Base-by-base conservation (phyloP, 2,113 vertebrate genomes). In the Alethe castanea region DNA sequence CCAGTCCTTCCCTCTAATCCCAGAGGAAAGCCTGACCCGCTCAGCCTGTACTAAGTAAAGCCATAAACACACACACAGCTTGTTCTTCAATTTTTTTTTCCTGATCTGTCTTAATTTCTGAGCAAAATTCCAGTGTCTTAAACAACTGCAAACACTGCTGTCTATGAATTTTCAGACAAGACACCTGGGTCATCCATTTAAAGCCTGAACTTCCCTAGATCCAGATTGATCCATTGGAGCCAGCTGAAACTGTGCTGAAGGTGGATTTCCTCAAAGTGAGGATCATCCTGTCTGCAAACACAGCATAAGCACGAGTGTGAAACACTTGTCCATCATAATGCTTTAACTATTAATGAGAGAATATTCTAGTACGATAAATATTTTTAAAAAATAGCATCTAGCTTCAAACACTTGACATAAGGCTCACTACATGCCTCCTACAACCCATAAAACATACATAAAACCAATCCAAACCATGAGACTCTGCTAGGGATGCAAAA, bases 221-320 rank as follows among this genome's bases (percentile, higher is more conserved):
- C 12, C 4, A 2, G 56, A 52, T 4, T 4, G 2, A 40, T n/a
- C 40, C 44, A 9, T 0, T 13, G 69, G 31, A 92, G 9, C 19
- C 45, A 67, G 48, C 33, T 38, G 59, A 88, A 87, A 80, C 12
- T 24, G 35, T 35, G 54, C 14, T 69, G 33, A 91, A 31, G 40
- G 42, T 35, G 40, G 17, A 33, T 42, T 62, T 92, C 33, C 38
- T 66, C 42, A 20, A 29, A 81, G 15, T 17, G 23, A 60, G 25
- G 13, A 45, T 56, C 56, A 54, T 36, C 33, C 47, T 85, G 4
- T 22, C 50, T 76, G 36, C 74, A 88, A 67, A 44, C 24, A 54
- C 42, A 31, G 48, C 45, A 62, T 38, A 73, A 74, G 12, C 25
- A 65, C 3, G 35, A 69, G 3, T 2, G 4, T 22, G 47, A 87